Conservation (phyloP, 2,797 vertebrate genomes). For the Clangula hyemalis region DNA sequence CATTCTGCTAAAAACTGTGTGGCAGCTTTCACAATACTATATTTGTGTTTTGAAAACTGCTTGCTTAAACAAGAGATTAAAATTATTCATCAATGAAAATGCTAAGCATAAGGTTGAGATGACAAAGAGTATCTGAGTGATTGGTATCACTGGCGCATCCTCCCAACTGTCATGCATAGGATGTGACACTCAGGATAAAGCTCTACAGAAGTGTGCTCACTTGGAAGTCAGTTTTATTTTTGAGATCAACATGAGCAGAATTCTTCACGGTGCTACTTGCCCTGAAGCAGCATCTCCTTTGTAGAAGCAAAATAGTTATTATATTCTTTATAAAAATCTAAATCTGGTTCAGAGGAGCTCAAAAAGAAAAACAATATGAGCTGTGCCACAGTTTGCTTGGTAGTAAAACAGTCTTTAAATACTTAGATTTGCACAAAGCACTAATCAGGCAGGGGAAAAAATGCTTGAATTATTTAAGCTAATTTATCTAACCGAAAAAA, state of each 20-base stretch:
- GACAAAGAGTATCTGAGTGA: background rate
- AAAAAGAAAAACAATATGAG: slow-evolving; percentile 25
- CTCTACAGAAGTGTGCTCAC: background rate
- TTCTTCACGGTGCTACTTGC: slow-evolving; percentile 25
- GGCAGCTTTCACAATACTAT: background rate
- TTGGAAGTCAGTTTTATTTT: slow-evolving; percentile 10
- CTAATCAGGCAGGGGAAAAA: slow-evolving; percentile 37
- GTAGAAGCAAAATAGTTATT: slow-evolving; percentile 42
- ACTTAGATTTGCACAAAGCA: slow-evolving; percentile 63
- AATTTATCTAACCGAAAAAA: slow-evolving; percentile 67
- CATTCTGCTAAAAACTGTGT: background rate
- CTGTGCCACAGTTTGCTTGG: slow-evolving; percentile 47
- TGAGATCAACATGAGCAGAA: background rate
- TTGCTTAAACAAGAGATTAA: background rate
- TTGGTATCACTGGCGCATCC: background rate
- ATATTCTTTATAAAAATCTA: slow-evolving; percentile 39
- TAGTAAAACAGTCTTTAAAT: slow-evolving; percentile 66
- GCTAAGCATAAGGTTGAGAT: background rate
- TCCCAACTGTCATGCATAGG: background rate
- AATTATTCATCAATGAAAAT: background rate
- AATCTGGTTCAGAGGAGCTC: slow-evolving; percentile 8
- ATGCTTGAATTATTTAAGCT: slow-evolving; percentile 66
- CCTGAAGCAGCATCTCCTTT: slow-evolving; percentile 9
- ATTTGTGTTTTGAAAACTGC: background rate
- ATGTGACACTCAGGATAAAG: background rate